These are phyloP conservation scores for Bellardia pandia DNA, from an alignment of 2,888 invertebrate genomes.

Conservation along the genomic window DNA sequence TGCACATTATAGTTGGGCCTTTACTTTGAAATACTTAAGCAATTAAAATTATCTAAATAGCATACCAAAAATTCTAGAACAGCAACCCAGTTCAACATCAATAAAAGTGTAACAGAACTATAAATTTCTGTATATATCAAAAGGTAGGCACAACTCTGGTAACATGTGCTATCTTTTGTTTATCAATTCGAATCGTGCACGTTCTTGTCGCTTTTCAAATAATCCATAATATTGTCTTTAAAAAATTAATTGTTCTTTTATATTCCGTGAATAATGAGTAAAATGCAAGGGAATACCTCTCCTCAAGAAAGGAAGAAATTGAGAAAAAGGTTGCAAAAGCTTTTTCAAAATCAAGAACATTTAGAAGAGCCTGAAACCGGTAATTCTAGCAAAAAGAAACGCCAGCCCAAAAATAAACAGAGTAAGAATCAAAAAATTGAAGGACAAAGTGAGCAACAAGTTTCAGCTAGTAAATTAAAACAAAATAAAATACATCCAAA, in stretches of 20 bases:
- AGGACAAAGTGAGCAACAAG: background rate
- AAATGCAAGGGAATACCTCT: conserved; percentile 12
- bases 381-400: background rate
- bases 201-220: conserved; percentile 27
- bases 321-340: conserved; percentile 56
- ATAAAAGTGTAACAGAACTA: no score
- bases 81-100: no score
- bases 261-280: conserved; percentile 33
- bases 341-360: conserved; percentile 59
- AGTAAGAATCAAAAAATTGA: background rate
- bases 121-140: no score
- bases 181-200: conserved; percentile 52
- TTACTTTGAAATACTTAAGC: no score
- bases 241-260: background rate
- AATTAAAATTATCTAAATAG: no score
- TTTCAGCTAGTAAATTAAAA: background rate
- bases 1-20: no score
- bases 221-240: background rate
- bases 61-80: no score
- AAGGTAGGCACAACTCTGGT: background rate
- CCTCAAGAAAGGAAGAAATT: conserved; percentile 64
- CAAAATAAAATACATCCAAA: background rate
- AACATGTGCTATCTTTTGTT: conserved; percentile 65
- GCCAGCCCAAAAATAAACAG: background rate
- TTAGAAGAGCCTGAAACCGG: background rate